Conservation (phyloP, 2,797 vertebrate genomes). For the Pitangus sulphuratus region DNA sequence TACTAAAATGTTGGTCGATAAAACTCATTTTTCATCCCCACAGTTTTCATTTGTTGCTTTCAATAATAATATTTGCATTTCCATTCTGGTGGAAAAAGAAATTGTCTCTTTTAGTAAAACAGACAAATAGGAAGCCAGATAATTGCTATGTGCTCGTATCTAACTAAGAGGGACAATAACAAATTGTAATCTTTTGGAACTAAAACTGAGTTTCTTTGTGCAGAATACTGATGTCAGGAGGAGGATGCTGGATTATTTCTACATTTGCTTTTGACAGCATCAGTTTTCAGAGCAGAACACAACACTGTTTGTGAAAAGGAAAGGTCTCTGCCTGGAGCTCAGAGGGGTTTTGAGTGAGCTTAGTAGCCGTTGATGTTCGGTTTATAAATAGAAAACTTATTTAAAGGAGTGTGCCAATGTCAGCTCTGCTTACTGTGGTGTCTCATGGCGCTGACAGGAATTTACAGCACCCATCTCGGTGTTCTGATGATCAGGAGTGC, state of each 20-base stretch:
- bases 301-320: background rate
- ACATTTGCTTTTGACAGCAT: background rate
- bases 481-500: rapidly evolving
- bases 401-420: background rate
- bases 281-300: background rate
- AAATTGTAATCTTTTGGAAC: constrained; percentile 31
- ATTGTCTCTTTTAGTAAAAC: background rate
- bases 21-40: background rate
- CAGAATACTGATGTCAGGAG: background rate
- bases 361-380: background rate
- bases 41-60: constrained; percentile 22
- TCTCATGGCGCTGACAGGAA: background rate
- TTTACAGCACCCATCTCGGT: background rate
- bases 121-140: background rate
- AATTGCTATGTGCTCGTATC: background rate
- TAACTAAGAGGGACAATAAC: background rate
- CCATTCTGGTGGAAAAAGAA: background rate
- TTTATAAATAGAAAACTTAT: constrained; percentile 10
- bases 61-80: constrained; percentile 55
- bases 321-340: background rate
- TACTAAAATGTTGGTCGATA: background rate
- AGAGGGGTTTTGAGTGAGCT: background rate
- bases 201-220: background rate
- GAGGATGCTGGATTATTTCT: background rate
- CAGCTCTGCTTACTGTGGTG: background rate